Evolutionary conservation across 1,140 invertebrate species (phyloP).

Genomic region (Adelges cooleyi): DNA sequence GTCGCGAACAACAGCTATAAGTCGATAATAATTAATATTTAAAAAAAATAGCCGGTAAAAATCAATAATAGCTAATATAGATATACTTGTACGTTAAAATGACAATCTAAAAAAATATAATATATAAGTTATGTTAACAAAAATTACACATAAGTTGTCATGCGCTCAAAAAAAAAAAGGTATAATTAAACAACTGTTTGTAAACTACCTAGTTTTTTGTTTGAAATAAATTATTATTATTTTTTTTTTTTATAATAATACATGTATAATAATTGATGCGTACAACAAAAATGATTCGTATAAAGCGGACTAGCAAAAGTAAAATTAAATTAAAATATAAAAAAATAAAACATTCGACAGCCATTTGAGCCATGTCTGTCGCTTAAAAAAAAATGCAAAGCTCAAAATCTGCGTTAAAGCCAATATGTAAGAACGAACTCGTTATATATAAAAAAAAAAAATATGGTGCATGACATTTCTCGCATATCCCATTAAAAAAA

Average conservation of each 20-base stretch:
- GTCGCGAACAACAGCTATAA: no score
- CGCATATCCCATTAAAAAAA: no score
- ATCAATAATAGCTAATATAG: conserved; percentile 10
- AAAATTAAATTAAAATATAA: not conserved
- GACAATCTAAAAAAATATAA: conserved; percentile 2
- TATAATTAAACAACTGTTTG: no score
- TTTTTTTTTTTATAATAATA: not conserved
- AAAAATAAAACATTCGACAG: not conserved
- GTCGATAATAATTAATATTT: no score
- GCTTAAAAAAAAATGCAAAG: not conserved
- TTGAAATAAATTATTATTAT: not conserved
- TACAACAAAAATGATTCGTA: conserved; percentile 1
- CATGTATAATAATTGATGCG: no score
- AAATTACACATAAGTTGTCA: not conserved
- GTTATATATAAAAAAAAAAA: not conserved
- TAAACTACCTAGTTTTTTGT: no score
- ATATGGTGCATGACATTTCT: not conserved
- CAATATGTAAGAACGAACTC: not conserved
- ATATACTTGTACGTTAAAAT: conserved; percentile 16
- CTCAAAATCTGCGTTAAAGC: no score
- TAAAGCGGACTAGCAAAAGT: conserved; percentile 6
- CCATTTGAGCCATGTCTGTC: not conserved
- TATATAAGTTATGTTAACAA: conserved; percentile 10
- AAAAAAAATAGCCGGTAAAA: no score
- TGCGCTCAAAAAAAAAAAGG: not conserved